phyloP scores from a whole-genome alignment of 1,140 invertebrate genomes.

The Lasaia peninsularis region DNA sequence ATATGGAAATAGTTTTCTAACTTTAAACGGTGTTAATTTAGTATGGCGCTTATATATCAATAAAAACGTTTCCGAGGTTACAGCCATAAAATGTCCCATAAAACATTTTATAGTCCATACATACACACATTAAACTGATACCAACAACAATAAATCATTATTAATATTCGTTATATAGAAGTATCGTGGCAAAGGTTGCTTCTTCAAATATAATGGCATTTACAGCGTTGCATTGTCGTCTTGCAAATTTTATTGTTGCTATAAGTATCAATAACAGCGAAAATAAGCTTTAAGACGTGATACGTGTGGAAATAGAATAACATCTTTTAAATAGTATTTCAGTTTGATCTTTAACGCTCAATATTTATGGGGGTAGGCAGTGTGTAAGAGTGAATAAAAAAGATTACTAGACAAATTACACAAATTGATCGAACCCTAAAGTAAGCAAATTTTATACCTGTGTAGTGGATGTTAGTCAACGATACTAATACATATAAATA shows the following conservation, averaged over 20 bases:
- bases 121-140: slow-evolving; percentile 69
- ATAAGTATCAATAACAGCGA: slow-evolving; percentile 19
- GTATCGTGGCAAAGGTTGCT: slow-evolving; percentile 1
- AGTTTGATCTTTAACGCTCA: not conserved
- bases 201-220: slow-evolving; percentile 46
- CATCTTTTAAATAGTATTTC: slow-evolving; percentile 19
- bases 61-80: slow-evolving; percentile 64
- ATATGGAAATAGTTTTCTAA: slow-evolving; percentile 14
- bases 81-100: slow-evolving; percentile 64
- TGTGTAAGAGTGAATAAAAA: slow-evolving; percentile 43
- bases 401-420: too few relatives aligned
- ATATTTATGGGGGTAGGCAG: too few relatives aligned
- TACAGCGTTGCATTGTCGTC: slow-evolving; percentile 49
- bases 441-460: too few relatives aligned
- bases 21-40: slow-evolving; percentile 47
- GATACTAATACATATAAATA: too few relatives aligned
- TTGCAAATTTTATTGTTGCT: slow-evolving; percentile 57
- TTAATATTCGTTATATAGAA: slow-evolving; percentile 63
- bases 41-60: slow-evolving; percentile 65
- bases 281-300: not conserved
- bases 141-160: slow-evolving; percentile 68
- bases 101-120: slow-evolving; percentile 68
- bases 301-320: slow-evolving; percentile 11
- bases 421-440: too few relatives aligned
- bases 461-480: too few relatives aligned